Evolutionary conservation across 2,797 vertebrate species (phyloP), one percentile per base, ranked within the genome.

Genomic region (Microcaecilia unicolor): DNA sequence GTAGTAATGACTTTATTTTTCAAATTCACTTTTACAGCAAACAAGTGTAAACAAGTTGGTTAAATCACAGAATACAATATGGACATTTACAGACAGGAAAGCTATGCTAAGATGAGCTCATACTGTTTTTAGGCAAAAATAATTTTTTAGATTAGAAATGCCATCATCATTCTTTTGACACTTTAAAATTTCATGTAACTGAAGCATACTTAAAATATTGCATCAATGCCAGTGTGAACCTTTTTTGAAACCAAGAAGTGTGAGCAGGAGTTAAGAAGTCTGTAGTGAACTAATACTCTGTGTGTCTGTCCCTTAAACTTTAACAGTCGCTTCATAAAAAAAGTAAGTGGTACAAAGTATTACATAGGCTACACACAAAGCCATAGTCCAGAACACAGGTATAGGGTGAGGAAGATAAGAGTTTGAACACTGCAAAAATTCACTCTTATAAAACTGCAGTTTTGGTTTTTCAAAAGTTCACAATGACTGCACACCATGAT

Each of bases 11-110:
- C 71, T 97, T 97, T 98, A 95, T 96, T 98, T n/a, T 90, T 87
- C 90, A 94, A 97, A 96, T 90, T 84, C 90, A 97, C 92, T 89
- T 87, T 83, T 87, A 97, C 91, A 93, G 87, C 83, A 88, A 91
- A 90, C 81, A 70, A n/a, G 72, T 85, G 89, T 88, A 85, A 90
- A 91, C 86, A 83, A 85, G 86, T 89, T 87, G n/a, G 88, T 86
- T 90, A 77, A 90, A 93, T 93, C 87, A 80, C 92, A 92, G 90
- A 76, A 65, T 73, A 93, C 85, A 66, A 86, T 70, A 88, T 83
- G 75, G 79, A 93, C 90, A 75, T 73, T 78, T 90, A 97, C 92
- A 84, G 66, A 86, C 74, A 76, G 72, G 56, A 86, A 91, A 75
- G 85, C 78, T 77, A 85, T 84, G 81, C 90, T 90, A 90, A 67